phyloP scores from a whole-genome alignment of 2,797 vertebrate genomes.

The Catharus ustulatus region DNA sequence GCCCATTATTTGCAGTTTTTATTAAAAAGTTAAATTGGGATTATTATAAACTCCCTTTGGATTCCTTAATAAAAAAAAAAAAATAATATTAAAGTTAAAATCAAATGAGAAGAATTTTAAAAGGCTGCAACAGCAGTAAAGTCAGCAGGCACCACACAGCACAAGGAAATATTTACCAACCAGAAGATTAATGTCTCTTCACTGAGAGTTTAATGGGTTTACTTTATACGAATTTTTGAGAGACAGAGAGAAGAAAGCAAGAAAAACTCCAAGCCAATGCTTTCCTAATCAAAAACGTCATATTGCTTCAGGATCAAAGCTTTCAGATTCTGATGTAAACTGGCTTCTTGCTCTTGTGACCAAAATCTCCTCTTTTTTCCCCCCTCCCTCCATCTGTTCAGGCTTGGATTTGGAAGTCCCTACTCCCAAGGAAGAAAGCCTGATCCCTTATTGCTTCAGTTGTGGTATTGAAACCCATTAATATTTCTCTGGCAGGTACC shows the following conservation, averaged over 20 bases:
- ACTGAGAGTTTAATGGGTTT: neutral
- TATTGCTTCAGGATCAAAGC: neutral
- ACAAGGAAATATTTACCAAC: conserved; percentile 29
- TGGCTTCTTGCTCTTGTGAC: neutral
- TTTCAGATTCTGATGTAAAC: neutral
- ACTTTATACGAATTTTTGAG: neutral
- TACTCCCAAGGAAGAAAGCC: neutral
- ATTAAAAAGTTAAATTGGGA: conserved; percentile 47
- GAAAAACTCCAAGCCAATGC: neutral
- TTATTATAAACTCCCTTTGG: neutral
- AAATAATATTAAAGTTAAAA: neutral
- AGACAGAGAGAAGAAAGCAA: neutral
- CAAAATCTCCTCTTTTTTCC: neutral
- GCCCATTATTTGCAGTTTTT: conserved; percentile 43
- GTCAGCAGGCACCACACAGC: neutral
- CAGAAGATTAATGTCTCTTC: neutral
- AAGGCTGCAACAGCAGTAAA: conserved; percentile 12
- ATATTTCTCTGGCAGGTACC: conserved; percentile 30
- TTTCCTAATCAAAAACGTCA: neutral
- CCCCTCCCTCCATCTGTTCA: neutral
- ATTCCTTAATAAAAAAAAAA: conserved; percentile 35
- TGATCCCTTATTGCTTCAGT: neutral
- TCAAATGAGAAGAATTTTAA: conserved; percentile 32
- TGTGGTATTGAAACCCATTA: neutral
- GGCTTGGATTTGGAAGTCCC: neutral